Base-by-base conservation (phyloP, 2,888 invertebrate species). In the Coleophora deauratella region DNA sequence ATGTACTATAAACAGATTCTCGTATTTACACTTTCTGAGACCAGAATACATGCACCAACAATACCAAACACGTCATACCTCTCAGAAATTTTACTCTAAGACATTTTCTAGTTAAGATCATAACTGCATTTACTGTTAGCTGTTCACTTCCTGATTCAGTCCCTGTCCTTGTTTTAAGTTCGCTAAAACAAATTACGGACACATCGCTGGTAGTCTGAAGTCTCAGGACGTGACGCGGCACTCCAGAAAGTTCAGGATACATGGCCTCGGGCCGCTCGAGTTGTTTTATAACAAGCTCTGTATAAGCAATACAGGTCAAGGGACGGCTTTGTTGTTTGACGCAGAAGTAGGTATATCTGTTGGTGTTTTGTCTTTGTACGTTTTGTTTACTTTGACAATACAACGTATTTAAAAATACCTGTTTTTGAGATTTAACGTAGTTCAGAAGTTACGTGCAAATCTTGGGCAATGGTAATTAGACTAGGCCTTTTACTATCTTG, bases 161-260 rank as follows among this genome's bases (percentile, higher is more conserved):
- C 21, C 21, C 21, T 21, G 21, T 41, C 33, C 42, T 43, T 43
- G 39, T 43, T 44, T 41, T 39, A 41, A 44, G 44, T 41, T 43
- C 14, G 27, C 35, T 44, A 39, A 44, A 37, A 44, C 44, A 44
- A 44, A 44, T 44, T 44, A 44, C 44, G 38, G 35, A 37, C 38
- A 44, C 39, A 44, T 41, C 44, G 41, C 38, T 33, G 35, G 33
- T 38, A 35, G 28, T 9, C 37, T 27, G 21, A 21, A 21, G 21
- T 21, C 27, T 8, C 14, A 7, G 35, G 9, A 35, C 40, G 40
- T 40, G 36, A 44, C 41, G 40, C 33, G 39, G 38, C 42, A 33
- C 28, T 13, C 27, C 27, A 28, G 35, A 35, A 42, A 42, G 27
- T 42, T 38, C 35, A 27, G 27, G n/a, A 9, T 28, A 11, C 35